A percentile compares a stretch with the other conserved stretches of the same genome.
Evolutionary conservation across 2,888 invertebrate species (phyloP).

Genomic region (Andrena dorsata): DNA sequence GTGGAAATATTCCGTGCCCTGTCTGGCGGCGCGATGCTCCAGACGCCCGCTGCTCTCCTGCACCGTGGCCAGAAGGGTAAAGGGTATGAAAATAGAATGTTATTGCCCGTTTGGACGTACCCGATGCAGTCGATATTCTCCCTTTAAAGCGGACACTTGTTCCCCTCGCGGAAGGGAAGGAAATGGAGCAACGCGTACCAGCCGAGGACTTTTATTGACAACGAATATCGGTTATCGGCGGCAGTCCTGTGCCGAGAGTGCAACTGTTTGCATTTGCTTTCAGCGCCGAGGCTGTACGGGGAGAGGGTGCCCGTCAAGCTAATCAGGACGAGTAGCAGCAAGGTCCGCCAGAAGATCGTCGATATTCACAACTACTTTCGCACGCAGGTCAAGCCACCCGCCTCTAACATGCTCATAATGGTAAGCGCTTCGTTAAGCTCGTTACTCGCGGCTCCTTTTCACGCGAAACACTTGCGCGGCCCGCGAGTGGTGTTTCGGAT

Average conservation of each 20-base stretch:
- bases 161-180: conserved; percentile 27
- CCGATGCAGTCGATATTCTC: conserved; percentile 44
- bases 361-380: conserved; percentile 92
- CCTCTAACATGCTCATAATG: conserved; percentile 93
- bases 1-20: not conserved
- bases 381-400: conserved; percentile 90
- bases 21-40: not conserved
- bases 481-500: no score
- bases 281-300: conserved; percentile 87
- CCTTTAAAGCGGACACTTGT: conserved; percentile 47
- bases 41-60: not conserved
- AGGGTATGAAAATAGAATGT: conserved; percentile 61
- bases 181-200: conserved; percentile 45
- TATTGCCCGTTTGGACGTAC: conserved; percentile 56
- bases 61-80: conserved; percentile 17
- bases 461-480: not conserved
- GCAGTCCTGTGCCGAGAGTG: conserved; percentile 18
- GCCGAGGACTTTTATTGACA: conserved; percentile 47
- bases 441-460: no score
- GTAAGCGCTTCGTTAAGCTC: conserved; percentile 84
- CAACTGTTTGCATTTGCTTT: conserved; percentile 56
- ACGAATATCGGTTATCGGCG: conserved; percentile 53
- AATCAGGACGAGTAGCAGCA: conserved; percentile 87
- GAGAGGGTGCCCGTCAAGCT: conserved; percentile 87
- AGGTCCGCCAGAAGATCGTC: conserved; percentile 90